Evolutionary conservation across 1,140 invertebrate species (phyloP), one percentile per base, ranked within the genome.

Genomic region (Ephestia elutella): DNA sequence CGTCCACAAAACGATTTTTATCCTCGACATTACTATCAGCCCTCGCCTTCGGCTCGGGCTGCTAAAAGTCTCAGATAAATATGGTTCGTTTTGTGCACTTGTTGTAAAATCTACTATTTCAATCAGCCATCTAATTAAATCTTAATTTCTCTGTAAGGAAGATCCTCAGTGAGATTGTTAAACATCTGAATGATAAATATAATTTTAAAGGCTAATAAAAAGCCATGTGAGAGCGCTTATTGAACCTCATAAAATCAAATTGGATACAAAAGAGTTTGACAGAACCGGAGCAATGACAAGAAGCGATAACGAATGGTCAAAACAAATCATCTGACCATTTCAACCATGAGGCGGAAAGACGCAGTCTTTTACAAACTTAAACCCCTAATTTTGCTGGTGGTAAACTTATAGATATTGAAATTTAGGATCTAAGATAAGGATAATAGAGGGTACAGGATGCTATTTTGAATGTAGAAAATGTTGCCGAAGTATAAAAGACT

Each of bases 251-350:
- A 44, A 44, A 44, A 44, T 44, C 15, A 44, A 44, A 44, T 44
- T 44, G 38, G 15, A 44, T 44, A n/a, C 38, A 44, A 44, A 44
- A 44, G 13, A 17, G 50, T 53, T n/a, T 21, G 20, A 56, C 35
- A 49, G 13, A 56, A 56, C 20, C 54, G 38, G 54, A 25, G 54
- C 51, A 65, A 68, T 63, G 61, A 63, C 65, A 75, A 73, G 67
- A 63, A 73, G 70, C 70, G 71, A 66, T 77, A 82, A 78, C 75
- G 70, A 82, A 69, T 75, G 62, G 60, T 77, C 75, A 78, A 80
- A 80, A 80, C 77, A 82, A 80, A 80, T 75, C 75, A 78, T 65
- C 68, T 13, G 38, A 62, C 59, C 60, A 65, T 76, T 71, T 62
- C 64, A 59, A 60, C 70, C 54, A 54, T 61, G 61, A 73, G 72